Evolutionary conservation across 2,797 vertebrate species (phyloP), one percentile per base, ranked within the genome.

Genomic region (Lithobates pipiens): DNA sequence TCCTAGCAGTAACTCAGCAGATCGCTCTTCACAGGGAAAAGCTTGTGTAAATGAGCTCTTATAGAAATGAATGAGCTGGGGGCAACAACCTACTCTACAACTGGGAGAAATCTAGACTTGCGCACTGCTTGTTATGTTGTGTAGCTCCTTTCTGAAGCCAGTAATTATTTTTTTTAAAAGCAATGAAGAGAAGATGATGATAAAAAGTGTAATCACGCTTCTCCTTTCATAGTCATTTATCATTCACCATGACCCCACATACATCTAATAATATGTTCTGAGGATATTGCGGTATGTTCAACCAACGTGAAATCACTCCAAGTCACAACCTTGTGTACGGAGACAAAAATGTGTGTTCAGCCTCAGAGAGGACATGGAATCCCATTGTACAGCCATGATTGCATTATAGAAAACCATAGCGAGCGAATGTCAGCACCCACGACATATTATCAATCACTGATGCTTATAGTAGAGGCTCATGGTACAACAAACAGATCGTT

Each of bases 361-460:
- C 32, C 36, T 18, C 21, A 2, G 39, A 42, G 39, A 73, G 18
- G 21, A 25, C 15, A 21, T 25, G n/a, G 10, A 15, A 67, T 25
- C 65, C 11, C 10, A 8, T 44, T 42, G 46, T 16, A 76, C 32
- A 76, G 27, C 16, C 29, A 54, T 76, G 46, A 54, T 44, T 76
- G 29, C 74, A 34, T 76, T 57, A 44, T 42, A 29, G 10, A 11
- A n/a, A 76, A 67, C 74, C 57, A 63, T 44, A 75, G 25, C 42
- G 57, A 76, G n/a, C 54, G n/a, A 36, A 67, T 67, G 61, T 76
- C 50, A 70, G 13, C 15, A 2, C n/a, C 9, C 15, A 3, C 4
- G 15, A 73, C 13, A 8, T 42, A 39, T 50, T 68, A 81, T 81
- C 50, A 72, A 73, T 81, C 79, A 80, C 44, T 1, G 32, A 57